These are phyloP conservation scores for Gallinago paraguaiae DNA, from an alignment of 2,113 vertebrate species.

Conservation along the genomic window DNA sequence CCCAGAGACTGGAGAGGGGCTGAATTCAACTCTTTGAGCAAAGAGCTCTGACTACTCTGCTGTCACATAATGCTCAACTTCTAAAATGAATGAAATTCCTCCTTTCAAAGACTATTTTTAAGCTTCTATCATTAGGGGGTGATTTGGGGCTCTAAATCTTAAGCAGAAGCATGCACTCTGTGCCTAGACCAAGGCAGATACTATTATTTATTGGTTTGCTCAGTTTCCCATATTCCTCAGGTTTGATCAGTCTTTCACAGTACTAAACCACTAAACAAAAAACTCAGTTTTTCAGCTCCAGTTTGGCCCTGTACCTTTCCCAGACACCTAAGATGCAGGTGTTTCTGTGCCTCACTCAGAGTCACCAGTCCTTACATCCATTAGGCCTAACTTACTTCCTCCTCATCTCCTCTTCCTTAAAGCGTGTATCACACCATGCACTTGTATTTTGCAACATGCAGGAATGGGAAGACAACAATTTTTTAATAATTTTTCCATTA, in stretches of 20 bases:
- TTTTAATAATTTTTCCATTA: not conserved
- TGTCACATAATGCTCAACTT: not conserved
- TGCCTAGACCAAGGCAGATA: not conserved
- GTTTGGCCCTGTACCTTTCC: not conserved
- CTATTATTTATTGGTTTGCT: not conserved
- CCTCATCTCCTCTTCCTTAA: not conserved
- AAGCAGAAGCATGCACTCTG: not conserved
- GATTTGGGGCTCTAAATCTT: not conserved
- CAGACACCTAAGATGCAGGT: not conserved
- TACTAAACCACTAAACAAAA: not conserved
- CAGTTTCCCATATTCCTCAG: rapidly evolving
- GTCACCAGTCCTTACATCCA: not conserved
- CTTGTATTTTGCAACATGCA: not conserved
- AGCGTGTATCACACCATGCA: rapidly evolving
- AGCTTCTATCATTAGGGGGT: not conserved
- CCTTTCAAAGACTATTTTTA: not conserved
- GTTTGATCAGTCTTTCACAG: not conserved
- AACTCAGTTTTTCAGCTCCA: not conserved
- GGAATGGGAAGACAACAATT: not conserved
- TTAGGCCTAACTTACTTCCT: not conserved
- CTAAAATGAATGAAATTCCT: not conserved
- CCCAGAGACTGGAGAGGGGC: not conserved
- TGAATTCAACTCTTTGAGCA: not conserved
- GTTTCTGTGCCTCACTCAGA: not conserved
- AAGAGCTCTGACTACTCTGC: not conserved